These are phyloP conservation scores for Pterocles burchelli DNA, from an alignment of 2,113 vertebrate species.

Conservation along the genomic window DNA sequence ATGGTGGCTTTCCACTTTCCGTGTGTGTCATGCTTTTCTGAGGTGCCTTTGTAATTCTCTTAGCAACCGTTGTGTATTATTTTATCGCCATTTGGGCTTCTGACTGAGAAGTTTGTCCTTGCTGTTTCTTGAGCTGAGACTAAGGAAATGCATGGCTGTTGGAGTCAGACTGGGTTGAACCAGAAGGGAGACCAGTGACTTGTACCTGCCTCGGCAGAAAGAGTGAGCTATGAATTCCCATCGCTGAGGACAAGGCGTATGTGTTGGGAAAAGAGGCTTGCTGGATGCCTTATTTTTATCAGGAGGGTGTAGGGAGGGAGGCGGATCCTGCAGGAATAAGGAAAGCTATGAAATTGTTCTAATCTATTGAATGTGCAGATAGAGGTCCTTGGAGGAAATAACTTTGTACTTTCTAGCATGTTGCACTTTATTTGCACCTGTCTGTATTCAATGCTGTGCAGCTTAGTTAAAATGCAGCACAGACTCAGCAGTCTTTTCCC, in stretches of 20 bases:
- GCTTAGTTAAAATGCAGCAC: background rate
- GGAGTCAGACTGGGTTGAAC: background rate
- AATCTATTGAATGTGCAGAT: background rate
- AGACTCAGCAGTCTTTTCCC: background rate
- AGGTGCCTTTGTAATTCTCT: background rate
- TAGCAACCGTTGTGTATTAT: background rate
- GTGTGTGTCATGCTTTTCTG: background rate
- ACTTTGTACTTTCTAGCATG: background rate
- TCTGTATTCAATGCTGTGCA: background rate
- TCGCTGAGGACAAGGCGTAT: background rate
- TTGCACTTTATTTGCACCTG: background rate
- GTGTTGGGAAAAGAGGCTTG: fast-evolving
- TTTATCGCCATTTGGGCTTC: background rate
- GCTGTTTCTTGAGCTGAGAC: background rate
- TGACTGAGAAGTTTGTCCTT: background rate
- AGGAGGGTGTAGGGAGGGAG: background rate
- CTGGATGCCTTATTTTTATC: background rate
- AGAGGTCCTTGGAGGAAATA: background rate
- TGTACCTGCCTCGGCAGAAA: fast-evolving
- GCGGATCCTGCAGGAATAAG: background rate
- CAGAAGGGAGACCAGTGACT: background rate
- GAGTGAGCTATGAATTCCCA: background rate
- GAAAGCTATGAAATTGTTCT: background rate
- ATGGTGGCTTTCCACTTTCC: background rate
- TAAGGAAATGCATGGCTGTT: background rate